These are phyloP conservation scores for Helicoverpa armigera DNA, from an alignment of 1,140 invertebrate genomes.

Conservation along the genomic window DNA sequence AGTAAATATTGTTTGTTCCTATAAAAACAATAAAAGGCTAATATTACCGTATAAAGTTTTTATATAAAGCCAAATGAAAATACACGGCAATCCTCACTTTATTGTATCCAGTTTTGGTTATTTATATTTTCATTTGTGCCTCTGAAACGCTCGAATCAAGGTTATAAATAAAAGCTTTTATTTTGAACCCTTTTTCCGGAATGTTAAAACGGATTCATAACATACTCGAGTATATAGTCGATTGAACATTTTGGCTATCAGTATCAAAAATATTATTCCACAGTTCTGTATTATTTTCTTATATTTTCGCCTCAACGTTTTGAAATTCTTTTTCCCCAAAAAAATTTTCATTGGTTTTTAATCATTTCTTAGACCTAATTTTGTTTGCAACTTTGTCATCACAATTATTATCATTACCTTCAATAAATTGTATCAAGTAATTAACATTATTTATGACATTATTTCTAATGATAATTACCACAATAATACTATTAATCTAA, in stretches of 20 bases:
- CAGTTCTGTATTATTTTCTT: too few relatives aligned
- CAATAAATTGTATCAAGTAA: background rate
- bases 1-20: too few relatives aligned
- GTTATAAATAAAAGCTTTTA: background rate
- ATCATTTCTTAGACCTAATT: background rate
- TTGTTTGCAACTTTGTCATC: background rate
- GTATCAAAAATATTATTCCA: too few relatives aligned
- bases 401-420: background rate
- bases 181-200: background rate
- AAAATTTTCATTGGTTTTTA: too few relatives aligned
- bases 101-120: background rate
- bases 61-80: background rate
- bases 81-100: background rate
- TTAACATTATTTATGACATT: background rate
- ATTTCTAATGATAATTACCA: conserved; percentile 11
- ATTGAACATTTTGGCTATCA: too few relatives aligned
- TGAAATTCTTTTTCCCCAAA: too few relatives aligned
- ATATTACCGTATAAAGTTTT: too few relatives aligned
- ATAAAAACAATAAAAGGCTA: too few relatives aligned
- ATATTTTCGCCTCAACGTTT: too few relatives aligned
- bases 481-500: conserved; percentile 11
- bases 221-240: background rate
- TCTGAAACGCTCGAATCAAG: background rate
- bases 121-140: background rate
- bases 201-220: background rate